Conservation (phyloP, 2,113 vertebrate genomes). For the Ochotona princeps region DNA sequence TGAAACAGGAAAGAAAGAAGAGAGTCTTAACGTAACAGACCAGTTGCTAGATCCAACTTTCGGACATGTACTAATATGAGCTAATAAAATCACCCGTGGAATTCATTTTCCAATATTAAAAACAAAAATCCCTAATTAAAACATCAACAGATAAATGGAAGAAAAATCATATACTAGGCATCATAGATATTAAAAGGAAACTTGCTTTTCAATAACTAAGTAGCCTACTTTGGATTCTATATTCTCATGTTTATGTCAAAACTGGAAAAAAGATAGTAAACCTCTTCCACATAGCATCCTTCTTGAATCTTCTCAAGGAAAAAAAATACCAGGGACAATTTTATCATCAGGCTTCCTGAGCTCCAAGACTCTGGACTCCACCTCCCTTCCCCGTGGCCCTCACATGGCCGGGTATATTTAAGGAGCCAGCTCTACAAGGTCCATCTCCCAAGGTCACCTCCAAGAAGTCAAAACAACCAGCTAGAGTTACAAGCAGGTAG, state of each 20-base stretch:
- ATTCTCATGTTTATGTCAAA: conserved; percentile 7
- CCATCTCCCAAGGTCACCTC: not conserved
- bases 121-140: not conserved
- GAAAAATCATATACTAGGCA: not conserved
- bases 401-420: not conserved
- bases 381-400: not conserved
- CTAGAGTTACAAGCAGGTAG: not conserved
- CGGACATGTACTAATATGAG: not conserved
- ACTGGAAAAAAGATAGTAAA: not conserved
- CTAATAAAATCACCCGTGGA: not conserved
- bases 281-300: not conserved
- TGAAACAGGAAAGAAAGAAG: not conserved
- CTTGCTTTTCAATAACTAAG: not conserved
- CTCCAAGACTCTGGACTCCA: not conserved
- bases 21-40: not conserved
- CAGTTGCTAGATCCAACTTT: not conserved
- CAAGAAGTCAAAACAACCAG: not conserved
- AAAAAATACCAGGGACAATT: not conserved
- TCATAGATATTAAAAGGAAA: not conserved
- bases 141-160: not conserved
- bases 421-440: not conserved
- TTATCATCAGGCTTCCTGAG: not conserved
- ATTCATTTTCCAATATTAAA: not conserved
- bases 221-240: not conserved
- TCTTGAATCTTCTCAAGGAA: not conserved